phyloP scores from a whole-genome alignment of 2,113 vertebrate species.

The Smithornis capensis region DNA sequence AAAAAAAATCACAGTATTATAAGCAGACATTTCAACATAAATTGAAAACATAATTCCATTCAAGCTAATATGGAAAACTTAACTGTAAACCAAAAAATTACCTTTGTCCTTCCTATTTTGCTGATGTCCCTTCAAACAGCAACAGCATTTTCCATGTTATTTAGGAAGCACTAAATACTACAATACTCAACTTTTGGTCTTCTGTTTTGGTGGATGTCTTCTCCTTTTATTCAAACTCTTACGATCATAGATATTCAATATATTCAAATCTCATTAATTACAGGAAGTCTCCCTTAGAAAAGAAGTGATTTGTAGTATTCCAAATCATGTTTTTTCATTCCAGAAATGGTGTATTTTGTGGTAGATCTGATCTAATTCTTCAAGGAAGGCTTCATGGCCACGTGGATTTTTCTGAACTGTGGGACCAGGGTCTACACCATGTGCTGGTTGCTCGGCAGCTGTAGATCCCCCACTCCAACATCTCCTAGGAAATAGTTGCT shows the following conservation, averaged over 20 bases:
- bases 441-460: accelerated
- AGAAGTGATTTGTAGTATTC: neutral
- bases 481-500: neutral
- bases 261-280: neutral
- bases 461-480: accelerated
- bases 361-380: neutral
- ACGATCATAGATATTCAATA: neutral
- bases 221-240: neutral
- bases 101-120: neutral
- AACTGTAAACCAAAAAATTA: neutral
- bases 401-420: accelerated
- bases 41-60: neutral
- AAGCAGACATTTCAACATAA: neutral
- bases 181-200: neutral
- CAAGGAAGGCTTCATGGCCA: neutral
- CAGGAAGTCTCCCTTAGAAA: neutral
- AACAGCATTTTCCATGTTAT: neutral
- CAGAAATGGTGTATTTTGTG: neutral
- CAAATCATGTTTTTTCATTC: neutral
- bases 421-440: neutral
- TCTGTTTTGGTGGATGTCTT: neutral
- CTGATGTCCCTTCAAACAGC: neutral
- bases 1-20: neutral
- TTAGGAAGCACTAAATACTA: neutral
- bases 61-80: neutral